Percentiles rank a stretch among this genome's conserved stretches.
These are phyloP conservation scores for Heliangelus exortis DNA, from an alignment of 2,797 vertebrate species.

Conservation along the genomic window DNA sequence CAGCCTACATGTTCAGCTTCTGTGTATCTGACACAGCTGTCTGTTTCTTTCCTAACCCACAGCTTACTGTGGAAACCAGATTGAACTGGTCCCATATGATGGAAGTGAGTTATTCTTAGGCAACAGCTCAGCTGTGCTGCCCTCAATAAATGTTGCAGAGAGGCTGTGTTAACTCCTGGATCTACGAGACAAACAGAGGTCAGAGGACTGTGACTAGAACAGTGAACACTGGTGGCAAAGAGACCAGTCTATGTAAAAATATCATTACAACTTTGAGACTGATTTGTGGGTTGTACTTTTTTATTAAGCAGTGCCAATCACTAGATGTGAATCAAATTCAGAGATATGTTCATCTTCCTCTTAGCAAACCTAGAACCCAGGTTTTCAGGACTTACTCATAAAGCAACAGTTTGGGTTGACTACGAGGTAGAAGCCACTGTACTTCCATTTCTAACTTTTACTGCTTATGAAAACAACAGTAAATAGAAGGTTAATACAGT, in stretches of 20 bases:
- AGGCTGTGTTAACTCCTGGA: background rate
- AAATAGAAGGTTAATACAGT: background rate
- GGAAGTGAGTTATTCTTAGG: background rate
- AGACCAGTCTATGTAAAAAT: background rate
- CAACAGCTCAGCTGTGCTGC: background rate
- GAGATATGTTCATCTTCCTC: background rate
- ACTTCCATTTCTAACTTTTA: background rate
- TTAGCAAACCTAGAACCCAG: background rate
- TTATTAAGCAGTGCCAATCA: background rate
- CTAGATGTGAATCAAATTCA: background rate
- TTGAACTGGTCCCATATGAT: background rate
- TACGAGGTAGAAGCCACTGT: background rate
- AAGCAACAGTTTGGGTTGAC: background rate
- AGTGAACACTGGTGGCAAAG: background rate
- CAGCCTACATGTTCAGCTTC: rapidly evolving
- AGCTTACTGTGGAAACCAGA: background rate
- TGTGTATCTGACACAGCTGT: background rate
- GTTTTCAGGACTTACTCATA: background rate
- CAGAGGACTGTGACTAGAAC: background rate
- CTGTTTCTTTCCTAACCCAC: background rate
- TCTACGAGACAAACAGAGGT: background rate
- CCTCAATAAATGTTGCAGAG: background rate
- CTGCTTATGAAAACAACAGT: background rate
- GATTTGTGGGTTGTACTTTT: background rate
- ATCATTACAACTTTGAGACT: background rate